A percentile compares a stretch with the other conserved stretches of the same genome.
Conservation (phyloP, 2,888 invertebrate genomes). For the Tenthredo livida region DNA sequence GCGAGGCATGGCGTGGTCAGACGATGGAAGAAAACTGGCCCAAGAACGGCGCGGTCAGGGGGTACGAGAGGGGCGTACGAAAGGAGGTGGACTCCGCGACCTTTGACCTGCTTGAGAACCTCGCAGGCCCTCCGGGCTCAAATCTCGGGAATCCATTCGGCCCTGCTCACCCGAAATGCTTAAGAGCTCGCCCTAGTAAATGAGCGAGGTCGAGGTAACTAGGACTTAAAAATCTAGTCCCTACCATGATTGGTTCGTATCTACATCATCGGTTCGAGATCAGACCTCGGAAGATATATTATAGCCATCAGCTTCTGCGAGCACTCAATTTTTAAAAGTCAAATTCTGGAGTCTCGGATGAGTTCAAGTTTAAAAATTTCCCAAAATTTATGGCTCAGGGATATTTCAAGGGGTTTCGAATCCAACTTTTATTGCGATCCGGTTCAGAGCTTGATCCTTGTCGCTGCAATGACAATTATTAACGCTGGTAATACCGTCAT, state of each 20-base stretch:
- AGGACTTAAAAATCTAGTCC: constrained; percentile 21
- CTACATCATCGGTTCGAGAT: neutral
- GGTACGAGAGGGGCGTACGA: constrained; percentile 44
- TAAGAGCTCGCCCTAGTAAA: constrained; percentile 26
- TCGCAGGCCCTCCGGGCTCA: constrained; percentile 66
- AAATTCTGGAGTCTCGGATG: neutral
- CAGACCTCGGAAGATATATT: neutral
- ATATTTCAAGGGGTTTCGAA: too few relatives aligned
- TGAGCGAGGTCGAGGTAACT: constrained; percentile 33
- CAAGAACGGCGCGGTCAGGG: constrained; percentile 51
- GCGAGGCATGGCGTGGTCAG: constrained; percentile 46
- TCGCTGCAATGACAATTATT: neutral
- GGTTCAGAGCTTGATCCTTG: neutral
- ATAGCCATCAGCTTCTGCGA: neutral
- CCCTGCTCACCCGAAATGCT: constrained; percentile 29
- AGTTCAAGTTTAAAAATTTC: too few relatives aligned
- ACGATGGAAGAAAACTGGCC: constrained; percentile 47
- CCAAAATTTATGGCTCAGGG: too few relatives aligned
- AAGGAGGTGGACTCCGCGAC: constrained; percentile 68
- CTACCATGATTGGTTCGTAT: neutral
- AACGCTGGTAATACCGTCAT: constrained; percentile 53
- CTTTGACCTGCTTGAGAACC: constrained; percentile 73
- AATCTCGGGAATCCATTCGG: constrained; percentile 56
- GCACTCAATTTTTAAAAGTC: neutral
- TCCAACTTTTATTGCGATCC: neutral